Evolutionary conservation across 2,888 invertebrate species (phyloP).

Genomic region (Apodemia duryi): DNA sequence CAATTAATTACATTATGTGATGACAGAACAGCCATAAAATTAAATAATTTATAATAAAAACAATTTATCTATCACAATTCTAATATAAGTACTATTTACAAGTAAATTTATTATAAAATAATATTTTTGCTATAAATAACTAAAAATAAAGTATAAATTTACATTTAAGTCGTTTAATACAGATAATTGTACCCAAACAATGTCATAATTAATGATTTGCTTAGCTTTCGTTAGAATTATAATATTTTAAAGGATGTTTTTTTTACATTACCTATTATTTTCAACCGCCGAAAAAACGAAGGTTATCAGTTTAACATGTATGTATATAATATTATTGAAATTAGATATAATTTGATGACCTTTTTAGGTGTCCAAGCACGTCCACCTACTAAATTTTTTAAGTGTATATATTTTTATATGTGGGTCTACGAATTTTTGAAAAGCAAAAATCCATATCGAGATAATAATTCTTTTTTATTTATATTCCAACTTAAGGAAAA

Average conservation of each 20-base stretch:
- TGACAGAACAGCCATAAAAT: slow-evolving; percentile 1
- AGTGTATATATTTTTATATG: too few relatives aligned
- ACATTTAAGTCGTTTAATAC: background rate
- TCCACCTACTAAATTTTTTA: too few relatives aligned
- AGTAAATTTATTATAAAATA: slow-evolving; percentile 21
- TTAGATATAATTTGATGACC: too few relatives aligned
- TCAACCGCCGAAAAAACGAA: too few relatives aligned
- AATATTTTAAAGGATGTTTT: background rate
- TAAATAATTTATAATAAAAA: slow-evolving; percentile 10
- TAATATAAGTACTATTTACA: slow-evolving; percentile 28
- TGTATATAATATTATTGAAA: too few relatives aligned
- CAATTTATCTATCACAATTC: slow-evolving; percentile 28
- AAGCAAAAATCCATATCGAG: too few relatives aligned
- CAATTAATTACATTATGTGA: background rate
- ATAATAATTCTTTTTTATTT: too few relatives aligned
- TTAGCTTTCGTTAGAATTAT: background rate
- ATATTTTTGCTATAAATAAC: slow-evolving; percentile 28
- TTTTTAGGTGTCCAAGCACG: too few relatives aligned
- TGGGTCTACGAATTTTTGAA: too few relatives aligned
- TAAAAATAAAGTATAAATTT: slow-evolving; percentile 13
- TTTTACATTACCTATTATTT: too few relatives aligned
- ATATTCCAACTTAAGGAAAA: too few relatives aligned
- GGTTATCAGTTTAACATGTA: too few relatives aligned
- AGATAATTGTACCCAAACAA: background rate
- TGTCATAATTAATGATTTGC: background rate